These are phyloP conservation scores for Octonoba sinensis DNA, from an alignment of 2,888 invertebrate genomes.

Conservation along the genomic window DNA sequence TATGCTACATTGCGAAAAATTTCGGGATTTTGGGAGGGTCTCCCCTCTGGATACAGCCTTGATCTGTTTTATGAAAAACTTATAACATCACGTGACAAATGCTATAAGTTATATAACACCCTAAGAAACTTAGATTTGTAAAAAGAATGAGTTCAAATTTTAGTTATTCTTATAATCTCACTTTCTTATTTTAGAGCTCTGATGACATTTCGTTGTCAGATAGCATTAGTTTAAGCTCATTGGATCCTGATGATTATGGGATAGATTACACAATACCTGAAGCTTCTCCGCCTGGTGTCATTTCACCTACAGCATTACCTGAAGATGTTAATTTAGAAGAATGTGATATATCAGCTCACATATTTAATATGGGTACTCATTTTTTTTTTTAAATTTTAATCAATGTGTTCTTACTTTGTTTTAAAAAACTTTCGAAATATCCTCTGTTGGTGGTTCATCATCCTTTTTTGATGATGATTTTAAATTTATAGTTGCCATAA, in stretches of 20 bases:
- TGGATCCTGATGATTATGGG: conserved; percentile 60
- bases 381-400: neutral
- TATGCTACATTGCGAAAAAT: too few species aligned
- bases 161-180: neutral
- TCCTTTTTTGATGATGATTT: too few species aligned
- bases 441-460: too few species aligned
- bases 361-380: conserved; percentile 57
- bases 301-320: conserved; percentile 10
- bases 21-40: too few species aligned
- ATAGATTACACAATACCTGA: conserved; percentile 50
- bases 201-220: conserved; percentile 61
- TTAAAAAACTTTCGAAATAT: too few species aligned
- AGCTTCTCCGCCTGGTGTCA: conserved; percentile 16
- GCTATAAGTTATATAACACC: too few species aligned
- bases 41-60: too few species aligned
- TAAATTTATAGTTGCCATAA: too few species aligned
- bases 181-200: conserved; percentile 28
- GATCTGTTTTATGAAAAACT: too few species aligned
- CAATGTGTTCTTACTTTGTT: too few species aligned
- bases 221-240: conserved; percentile 61
- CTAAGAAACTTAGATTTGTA: too few species aligned
- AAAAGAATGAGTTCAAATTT: neutral
- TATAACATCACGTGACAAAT: too few species aligned
- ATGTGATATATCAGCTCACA: conserved; percentile 55
- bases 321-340: conserved; percentile 57